These are phyloP conservation scores for Eristalis intricaria DNA, from an alignment of 2,888 invertebrate genomes.

Conservation along the genomic window DNA sequence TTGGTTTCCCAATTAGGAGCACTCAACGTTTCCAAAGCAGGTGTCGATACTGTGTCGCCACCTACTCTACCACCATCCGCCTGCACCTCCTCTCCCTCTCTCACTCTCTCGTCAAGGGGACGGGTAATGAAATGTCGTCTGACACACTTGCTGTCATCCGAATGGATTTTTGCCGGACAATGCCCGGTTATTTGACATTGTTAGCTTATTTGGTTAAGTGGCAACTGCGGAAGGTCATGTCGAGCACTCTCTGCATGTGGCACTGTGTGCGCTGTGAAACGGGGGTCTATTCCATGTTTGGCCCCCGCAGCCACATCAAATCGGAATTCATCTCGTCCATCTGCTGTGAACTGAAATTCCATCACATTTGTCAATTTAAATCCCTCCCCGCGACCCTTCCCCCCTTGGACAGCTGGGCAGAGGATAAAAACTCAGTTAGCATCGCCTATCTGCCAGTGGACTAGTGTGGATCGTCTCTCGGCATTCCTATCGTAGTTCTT, in stretches of 20 bases:
- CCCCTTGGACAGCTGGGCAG: too few species aligned
- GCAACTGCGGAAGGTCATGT: not conserved
- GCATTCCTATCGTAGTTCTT: not conserved
- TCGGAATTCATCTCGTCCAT: not conserved
- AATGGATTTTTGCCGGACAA: conserved; percentile 8
- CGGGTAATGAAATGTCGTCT: conserved; percentile 27
- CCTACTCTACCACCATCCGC: too few species aligned
- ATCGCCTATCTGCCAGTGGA: not conserved
- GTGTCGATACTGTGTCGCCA: conserved; percentile 31
- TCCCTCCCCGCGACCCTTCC: not conserved
- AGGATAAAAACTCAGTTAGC: not conserved
- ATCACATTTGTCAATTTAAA: conserved; percentile 49
- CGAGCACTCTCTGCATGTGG: not conserved
- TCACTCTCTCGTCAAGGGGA: not conserved
- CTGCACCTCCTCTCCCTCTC: too few species aligned
- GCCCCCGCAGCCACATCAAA: not conserved
- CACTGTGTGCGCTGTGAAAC: too few species aligned
- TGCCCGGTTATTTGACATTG: conserved; percentile 1
- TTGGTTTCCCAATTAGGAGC: conserved; percentile 17
- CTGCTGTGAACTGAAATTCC: conserved; percentile 19
- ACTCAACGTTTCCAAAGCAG: conserved; percentile 38
- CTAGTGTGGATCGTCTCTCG: not conserved
- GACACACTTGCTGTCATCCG: conserved; percentile 31
- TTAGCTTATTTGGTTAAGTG: conserved; percentile 33
- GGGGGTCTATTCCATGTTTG: not conserved